A percentile compares a stretch with the other conserved stretches of the same genome.
Evolutionary conservation across 2,888 invertebrate genomes (phyloP).

Genomic region (Andrena flavipes): DNA sequence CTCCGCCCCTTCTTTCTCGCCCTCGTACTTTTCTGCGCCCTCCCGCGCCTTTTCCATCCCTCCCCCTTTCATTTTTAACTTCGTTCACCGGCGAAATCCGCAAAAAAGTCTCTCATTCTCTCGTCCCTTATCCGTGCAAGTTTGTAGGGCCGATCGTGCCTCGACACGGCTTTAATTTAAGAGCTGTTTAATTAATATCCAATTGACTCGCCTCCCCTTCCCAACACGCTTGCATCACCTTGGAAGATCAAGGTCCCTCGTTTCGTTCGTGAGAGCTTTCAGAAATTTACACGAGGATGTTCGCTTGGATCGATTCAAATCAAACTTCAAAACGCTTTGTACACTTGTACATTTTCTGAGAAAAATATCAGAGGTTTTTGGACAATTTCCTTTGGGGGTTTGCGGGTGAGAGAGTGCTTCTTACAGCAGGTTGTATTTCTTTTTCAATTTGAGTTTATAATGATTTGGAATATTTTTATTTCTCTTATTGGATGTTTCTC

Average conservation of each 20-base stretch:
- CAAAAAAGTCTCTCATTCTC: background rate
- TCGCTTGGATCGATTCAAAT: too few relatives aligned
- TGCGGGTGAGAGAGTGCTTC: too few relatives aligned
- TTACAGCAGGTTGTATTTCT: too few relatives aligned
- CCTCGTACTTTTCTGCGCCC: conserved; percentile 16
- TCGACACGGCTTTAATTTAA: background rate
- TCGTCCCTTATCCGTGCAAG: background rate
- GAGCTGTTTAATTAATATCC: conserved; percentile 5
- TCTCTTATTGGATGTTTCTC: too few relatives aligned
- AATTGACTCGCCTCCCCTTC: background rate
- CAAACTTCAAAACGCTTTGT: too few relatives aligned
- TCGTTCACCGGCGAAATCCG: background rate
- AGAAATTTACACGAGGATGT: too few relatives aligned
- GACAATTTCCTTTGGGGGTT: too few relatives aligned
- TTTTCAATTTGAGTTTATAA: too few relatives aligned
- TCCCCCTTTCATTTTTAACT: background rate
- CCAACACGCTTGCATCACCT: background rate
- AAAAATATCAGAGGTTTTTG: too few relatives aligned
- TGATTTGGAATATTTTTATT: too few relatives aligned
- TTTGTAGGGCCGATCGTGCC: background rate
- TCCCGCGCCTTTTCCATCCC: conserved; percentile 3
- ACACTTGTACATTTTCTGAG: too few relatives aligned
- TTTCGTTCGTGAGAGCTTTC: background rate
- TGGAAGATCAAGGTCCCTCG: background rate
- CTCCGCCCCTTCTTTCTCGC: conserved; percentile 33